Evolutionary conservation across 2,888 invertebrate genomes (phyloP).

Genomic region (Epinotia demarniana): DNA sequence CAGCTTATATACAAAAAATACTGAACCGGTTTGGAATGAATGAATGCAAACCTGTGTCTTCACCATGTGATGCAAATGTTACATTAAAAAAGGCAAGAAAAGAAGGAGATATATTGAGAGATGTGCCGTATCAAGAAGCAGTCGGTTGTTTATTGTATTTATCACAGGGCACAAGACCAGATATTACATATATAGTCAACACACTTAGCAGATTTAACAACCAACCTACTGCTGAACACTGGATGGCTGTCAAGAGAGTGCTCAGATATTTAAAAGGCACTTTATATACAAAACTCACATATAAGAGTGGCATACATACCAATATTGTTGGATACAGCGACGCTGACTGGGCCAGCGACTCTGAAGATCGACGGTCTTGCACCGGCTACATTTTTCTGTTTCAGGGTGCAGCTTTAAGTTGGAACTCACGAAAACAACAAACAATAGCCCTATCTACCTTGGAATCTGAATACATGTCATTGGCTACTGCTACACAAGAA

Average conservation of each 20-base stretch:
- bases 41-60: conserved; percentile 43
- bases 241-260: conserved; percentile 43
- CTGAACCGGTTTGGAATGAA: conserved; percentile 43
- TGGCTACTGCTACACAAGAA: too few species aligned
- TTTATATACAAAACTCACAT: conserved; percentile 22
- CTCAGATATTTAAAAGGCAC: conserved; percentile 45
- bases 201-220: conserved; percentile 47
- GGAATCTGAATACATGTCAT: too few species aligned
- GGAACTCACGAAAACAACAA: conserved; percentile 51
- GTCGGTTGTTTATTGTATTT: conserved; percentile 49
- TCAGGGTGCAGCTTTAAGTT: conserved; percentile 49
- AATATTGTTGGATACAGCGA: conserved; percentile 48
- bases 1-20: not conserved
- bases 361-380: conserved; percentile 40
- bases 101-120: not conserved
- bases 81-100: conserved; percentile 37
- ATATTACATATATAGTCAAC: conserved; percentile 49
- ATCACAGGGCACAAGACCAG: conserved; percentile 49
- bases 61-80: conserved; percentile 44
- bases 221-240: conserved; percentile 42
- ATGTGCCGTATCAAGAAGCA: conserved; percentile 47
- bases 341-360: conserved; percentile 51
- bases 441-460: conserved; percentile 45
- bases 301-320: conserved; percentile 39
- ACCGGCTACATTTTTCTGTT: conserved; percentile 51